phyloP scores from a whole-genome alignment of 2,888 invertebrate species.

The Criorhina ranunculi region DNA sequence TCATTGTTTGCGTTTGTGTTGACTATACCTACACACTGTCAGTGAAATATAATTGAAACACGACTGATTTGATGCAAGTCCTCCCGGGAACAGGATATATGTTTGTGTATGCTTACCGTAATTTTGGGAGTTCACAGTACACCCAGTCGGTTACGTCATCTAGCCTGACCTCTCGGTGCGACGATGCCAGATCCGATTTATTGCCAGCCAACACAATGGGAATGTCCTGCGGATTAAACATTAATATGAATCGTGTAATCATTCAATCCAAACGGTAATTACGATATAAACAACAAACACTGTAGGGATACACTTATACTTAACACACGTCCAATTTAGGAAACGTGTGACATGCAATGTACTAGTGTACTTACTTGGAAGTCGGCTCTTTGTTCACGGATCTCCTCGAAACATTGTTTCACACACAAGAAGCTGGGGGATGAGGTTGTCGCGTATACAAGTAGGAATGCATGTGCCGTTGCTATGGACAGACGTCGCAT shows the following conservation, averaged over 20 bases:
- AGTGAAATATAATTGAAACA: not conserved
- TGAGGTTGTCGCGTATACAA: conserved; percentile 93
- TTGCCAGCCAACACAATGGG: conserved; percentile 95
- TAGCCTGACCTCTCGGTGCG: conserved; percentile 89
- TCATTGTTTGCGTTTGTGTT: not conserved
- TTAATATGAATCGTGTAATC: conserved; percentile 17
- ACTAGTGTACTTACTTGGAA: conserved; percentile 86
- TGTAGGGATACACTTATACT: conserved; percentile 43
- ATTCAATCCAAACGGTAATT: conserved; percentile 66
- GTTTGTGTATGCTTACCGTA: conserved; percentile 86
- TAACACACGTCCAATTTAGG: conserved; percentile 56
- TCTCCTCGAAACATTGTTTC: conserved; percentile 92
- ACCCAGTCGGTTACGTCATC: conserved; percentile 94
- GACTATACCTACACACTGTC: too few species aligned
- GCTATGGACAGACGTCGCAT: conserved; percentile 95
- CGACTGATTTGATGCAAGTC: not conserved
- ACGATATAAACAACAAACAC: conserved; percentile 78
- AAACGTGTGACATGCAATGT: not conserved
- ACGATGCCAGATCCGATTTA: conserved; percentile 91
- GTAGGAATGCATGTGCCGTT: conserved; percentile 94
- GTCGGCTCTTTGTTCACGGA: conserved; percentile 91
- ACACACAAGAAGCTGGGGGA: conserved; percentile 90
- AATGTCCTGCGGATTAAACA: conserved; percentile 86
- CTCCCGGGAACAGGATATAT: not conserved
- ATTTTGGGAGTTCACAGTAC: conserved; percentile 90